Conservation (phyloP, 2,797 vertebrate species). For the Discoglossus pictus region DNA sequence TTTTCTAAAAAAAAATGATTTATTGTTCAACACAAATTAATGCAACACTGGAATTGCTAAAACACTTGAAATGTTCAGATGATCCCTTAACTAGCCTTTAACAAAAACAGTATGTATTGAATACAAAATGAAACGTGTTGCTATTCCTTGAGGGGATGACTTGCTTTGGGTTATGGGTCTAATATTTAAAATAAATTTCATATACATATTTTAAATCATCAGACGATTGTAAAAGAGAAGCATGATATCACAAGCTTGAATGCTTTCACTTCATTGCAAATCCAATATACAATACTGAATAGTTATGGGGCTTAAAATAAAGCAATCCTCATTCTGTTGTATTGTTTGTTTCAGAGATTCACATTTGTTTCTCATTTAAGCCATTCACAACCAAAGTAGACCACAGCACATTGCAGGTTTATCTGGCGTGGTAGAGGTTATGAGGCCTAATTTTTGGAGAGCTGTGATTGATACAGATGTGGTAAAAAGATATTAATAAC, state of each 20-base stretch:
- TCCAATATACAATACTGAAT: slow-evolving; percentile 7
- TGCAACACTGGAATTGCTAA: neutral
- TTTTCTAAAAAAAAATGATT: neutral
- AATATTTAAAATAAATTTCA: slow-evolving; percentile 9
- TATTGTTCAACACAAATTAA: neutral
- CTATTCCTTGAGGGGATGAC: neutral
- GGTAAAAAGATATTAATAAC: neutral
- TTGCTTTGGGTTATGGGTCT: slow-evolving; percentile 2
- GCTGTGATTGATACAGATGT: neutral
- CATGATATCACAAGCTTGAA: slow-evolving; percentile 6
- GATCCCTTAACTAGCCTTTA: too few relatives aligned
- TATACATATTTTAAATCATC: slow-evolving; percentile 20
- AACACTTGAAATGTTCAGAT: neutral
- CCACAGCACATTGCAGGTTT: slow-evolving; percentile 3
- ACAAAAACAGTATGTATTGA: too few relatives aligned
- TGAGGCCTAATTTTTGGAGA: neutral
- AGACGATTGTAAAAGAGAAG: slow-evolving; percentile 16
- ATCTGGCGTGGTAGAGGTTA: slow-evolving; percentile 3
- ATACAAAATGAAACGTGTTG: neutral
- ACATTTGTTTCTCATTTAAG: slow-evolving; percentile 32
- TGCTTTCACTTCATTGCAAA: slow-evolving; percentile 26
- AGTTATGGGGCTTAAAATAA: slow-evolving; percentile 24
- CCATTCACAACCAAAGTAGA: slow-evolving; percentile 3
- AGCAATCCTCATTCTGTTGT: slow-evolving; percentile 22
- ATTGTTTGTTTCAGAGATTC: slow-evolving; percentile 11